Evolutionary conservation across 2,113 vertebrate genomes (phyloP).

Genomic region (Tauraco erythrolophus): DNA sequence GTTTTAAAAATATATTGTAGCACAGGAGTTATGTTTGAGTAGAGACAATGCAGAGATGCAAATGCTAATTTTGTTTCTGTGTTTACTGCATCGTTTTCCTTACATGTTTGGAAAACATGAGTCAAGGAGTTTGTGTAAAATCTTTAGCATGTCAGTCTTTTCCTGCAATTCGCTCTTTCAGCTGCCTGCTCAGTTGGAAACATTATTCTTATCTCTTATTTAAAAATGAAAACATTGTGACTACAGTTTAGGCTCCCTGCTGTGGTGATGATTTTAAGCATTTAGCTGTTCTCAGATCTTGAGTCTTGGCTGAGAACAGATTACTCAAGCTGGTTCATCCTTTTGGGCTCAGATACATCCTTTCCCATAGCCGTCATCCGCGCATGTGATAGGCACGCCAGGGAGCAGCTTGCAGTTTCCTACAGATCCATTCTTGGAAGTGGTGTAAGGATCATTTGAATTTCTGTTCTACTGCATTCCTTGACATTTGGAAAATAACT

Average conservation of each 20-base stretch:
- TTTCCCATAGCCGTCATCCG: rapidly evolving
- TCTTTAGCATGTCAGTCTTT: background rate
- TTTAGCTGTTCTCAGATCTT: constrained; percentile 4
- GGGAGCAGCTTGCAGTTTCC: background rate
- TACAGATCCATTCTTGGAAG: background rate
- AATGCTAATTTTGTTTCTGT: constrained; percentile 10
- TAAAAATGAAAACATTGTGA: constrained; percentile 34
- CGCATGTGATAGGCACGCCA: rapidly evolving
- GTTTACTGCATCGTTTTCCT: background rate
- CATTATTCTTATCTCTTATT: constrained; percentile 28
- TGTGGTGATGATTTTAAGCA: background rate
- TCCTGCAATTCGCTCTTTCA: background rate
- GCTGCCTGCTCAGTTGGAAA: constrained; percentile 7
- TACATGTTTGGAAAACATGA: background rate
- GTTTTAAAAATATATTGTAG: background rate
- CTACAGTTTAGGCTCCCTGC: background rate
- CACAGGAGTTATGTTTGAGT: background rate
- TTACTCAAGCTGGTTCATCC: background rate
- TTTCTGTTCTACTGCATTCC: background rate
- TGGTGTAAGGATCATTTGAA: background rate
- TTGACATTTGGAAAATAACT: background rate
- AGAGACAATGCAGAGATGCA: background rate
- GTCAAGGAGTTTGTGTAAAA: background rate
- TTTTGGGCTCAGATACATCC: background rate
- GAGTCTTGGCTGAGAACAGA: background rate